Conservation (phyloP, 2,113 vertebrate species). For the Chitala chitala region DNA sequence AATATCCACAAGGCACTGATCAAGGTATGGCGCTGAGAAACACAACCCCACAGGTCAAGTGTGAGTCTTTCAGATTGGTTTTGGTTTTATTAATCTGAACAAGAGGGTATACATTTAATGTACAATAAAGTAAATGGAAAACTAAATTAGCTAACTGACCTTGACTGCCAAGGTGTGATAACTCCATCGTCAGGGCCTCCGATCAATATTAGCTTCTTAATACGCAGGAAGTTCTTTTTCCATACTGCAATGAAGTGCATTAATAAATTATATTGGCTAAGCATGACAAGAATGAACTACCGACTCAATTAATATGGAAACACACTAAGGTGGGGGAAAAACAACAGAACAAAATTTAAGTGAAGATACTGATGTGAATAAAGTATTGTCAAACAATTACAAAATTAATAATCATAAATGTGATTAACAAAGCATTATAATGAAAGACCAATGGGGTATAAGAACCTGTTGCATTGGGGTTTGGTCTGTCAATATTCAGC, state of each 20-base stretch:
- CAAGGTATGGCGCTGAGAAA: background rate
- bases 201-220: constrained; percentile 73
- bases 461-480: constrained; percentile 77
- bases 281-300: too few species aligned
- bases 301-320: too few species aligned
- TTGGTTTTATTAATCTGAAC: too few species aligned
- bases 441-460: background rate
- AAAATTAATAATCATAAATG: background rate
- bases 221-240: constrained; percentile 80
- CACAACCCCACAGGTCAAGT: too few species aligned
- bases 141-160: constrained; percentile 52
- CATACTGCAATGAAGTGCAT: constrained; percentile 58
- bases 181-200: constrained; percentile 85
- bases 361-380: too few species aligned
- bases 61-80: too few species aligned
- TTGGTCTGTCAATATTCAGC: constrained; percentile 72
- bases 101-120: too few species aligned
- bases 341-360: too few species aligned
- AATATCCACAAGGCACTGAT: background rate
- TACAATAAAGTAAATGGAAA: background rate
- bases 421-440: background rate
- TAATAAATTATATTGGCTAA: background rate
- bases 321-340: too few species aligned
- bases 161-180: constrained; percentile 87
- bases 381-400: background rate